Base-by-base conservation (phyloP, 2,797 vertebrate genomes). In the Oryzias dopingdopingensis region DNA sequence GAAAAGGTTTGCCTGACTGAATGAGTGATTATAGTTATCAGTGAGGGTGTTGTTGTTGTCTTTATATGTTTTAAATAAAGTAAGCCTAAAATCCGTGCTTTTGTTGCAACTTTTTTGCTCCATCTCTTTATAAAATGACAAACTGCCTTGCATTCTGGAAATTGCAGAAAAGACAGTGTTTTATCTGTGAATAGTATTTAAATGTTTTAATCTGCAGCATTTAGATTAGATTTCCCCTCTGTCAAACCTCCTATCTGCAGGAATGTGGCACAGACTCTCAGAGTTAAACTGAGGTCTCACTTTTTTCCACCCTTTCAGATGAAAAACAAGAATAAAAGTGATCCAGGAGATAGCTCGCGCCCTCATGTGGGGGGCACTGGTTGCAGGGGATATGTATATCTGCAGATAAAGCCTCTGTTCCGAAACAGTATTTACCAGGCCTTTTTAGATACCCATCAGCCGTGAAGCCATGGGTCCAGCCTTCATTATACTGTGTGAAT, bases 301-400 rank as follows among this genome's bases (percentile, higher is more conserved):
- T 82, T 87, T 80, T 88, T 87, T 84, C 79, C 74, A 54, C 56
- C 77, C 73, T 85, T 81, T 70, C 51, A 65, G 64, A 81, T 83
- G 66, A 75, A 80, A 66, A 81, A 68, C 56, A 78, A 83, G 85
- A 86, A 86, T 78, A 86, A 86, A 91, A 79, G 76, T 78, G 90
- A 92, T 92, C 49, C 45, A 59, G 23, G 42, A 80, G 92, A 93
- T 92, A 90, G 57, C 67, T 65, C 46, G 14, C 63, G 86, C 90
- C 90, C 90, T 91, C 90, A 92, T 93, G 89, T 91, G 87, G 88
- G 84, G 90, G 81, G 79, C 76, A 67, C 82, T 85, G 83, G 88
- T 90, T 88, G 85, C 88, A 86, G 86, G 86, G 91, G 86, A 88
- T 88, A 90, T 92, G 91, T 93, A 92, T 92, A 93, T 92, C 91